Evolutionary conservation across 2,888 invertebrate species (phyloP).

Genomic region (Morpho helenor): DNA sequence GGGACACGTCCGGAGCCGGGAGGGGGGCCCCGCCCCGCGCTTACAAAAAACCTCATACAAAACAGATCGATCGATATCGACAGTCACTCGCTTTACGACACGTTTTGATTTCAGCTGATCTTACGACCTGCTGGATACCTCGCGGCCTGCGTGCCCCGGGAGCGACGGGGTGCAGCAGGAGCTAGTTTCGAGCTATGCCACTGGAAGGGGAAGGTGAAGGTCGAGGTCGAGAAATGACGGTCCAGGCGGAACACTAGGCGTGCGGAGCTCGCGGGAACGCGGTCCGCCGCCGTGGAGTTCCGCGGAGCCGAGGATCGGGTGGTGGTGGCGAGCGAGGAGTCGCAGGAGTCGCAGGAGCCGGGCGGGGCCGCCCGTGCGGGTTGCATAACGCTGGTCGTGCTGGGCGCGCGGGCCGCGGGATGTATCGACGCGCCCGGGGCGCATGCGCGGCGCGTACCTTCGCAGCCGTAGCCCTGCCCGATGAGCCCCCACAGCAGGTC

Average conservation of each 20-base stretch:
- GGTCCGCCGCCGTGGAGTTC: not conserved
- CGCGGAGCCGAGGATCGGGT: slow-evolving; percentile 22
- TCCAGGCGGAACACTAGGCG: no score
- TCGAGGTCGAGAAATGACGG: slow-evolving; percentile 19
- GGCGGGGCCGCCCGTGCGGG: slow-evolving; percentile 67
- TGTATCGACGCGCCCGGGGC: slow-evolving; percentile 67
- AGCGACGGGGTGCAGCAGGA: not conserved
- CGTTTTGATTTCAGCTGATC: slow-evolving; percentile 38
- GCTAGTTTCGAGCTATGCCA: not conserved
- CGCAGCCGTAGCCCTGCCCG: slow-evolving; percentile 99
- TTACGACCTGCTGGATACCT: slow-evolving; percentile 10
- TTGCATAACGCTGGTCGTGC: slow-evolving; percentile 67
- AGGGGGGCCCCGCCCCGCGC: slow-evolving; percentile 47
- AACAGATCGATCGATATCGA: slow-evolving; percentile 71
- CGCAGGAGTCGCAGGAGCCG: slow-evolving; percentile 28
- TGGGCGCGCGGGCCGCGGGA: slow-evolving; percentile 43
- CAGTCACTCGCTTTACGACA: slow-evolving; percentile 44
- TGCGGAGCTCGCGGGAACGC: no score
- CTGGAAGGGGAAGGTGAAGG: slow-evolving; percentile 18
- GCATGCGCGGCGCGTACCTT: slow-evolving; percentile 89
- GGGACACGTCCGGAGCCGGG: slow-evolving; percentile 30
- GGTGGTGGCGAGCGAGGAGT: slow-evolving; percentile 48
- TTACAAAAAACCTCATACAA: slow-evolving; percentile 62
- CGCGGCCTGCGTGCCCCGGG: not conserved
- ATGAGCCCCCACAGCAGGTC: slow-evolving; percentile 99